phyloP scores from a whole-genome alignment of 2,113 vertebrate species.

The Phylloscopus trochiloides region DNA sequence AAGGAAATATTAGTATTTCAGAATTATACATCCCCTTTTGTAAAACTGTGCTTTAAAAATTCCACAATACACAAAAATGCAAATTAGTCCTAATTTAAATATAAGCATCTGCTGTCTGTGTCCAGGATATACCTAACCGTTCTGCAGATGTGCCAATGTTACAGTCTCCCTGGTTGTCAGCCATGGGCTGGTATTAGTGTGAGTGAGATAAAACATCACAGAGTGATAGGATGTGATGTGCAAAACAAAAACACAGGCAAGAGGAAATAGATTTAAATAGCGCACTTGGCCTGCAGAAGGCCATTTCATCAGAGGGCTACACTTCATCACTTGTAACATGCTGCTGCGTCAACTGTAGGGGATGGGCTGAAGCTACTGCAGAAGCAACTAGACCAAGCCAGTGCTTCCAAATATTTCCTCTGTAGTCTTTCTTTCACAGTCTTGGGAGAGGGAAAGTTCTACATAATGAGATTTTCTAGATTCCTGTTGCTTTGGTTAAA shows the following conservation, averaged over 20 bases:
- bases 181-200: not conserved
- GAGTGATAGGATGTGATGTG: not conserved
- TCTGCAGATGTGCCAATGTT: not conserved
- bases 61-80: not conserved
- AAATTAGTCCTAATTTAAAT: conserved; percentile 40
- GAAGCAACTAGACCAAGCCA: not conserved
- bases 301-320: not conserved
- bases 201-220: not conserved
- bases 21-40: conserved; percentile 30
- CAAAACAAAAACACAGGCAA: not conserved
- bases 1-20: conserved; percentile 56
- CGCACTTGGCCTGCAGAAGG: not conserved
- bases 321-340: not conserved
- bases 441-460: not conserved
- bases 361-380: not conserved
- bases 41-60: conserved; percentile 31
- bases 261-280: not conserved
- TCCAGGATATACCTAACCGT: not conserved
- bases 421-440: not conserved
- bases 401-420: not conserved
- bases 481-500: not conserved
- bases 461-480: not conserved
- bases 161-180: not conserved
- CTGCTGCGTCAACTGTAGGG: not conserved
- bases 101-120: not conserved